Base-by-base conservation (phyloP, 1,140 invertebrate species). In the Macrobrachium rosenbergii region DNA sequence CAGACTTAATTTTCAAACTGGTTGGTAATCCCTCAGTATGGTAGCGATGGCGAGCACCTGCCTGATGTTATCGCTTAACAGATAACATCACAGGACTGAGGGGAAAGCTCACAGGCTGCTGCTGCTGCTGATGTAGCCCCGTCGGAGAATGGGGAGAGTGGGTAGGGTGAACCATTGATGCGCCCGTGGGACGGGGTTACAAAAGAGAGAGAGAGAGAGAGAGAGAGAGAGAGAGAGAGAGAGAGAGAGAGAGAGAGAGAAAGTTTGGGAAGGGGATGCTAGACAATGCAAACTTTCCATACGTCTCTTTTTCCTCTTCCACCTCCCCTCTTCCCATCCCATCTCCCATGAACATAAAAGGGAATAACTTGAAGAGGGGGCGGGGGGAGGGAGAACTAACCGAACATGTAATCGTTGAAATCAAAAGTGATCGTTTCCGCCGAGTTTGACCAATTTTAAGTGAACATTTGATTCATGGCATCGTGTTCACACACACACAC, bases 41-140 rank as follows among this genome's bases (percentile, higher is more conserved):
- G 84, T 86, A 86, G 52, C 84, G 23, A 63, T 79, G 84, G 84
- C 64, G 76, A 86, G 84, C 84, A 86, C 84, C 84, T 86, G 84
- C 77, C 64, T 63, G 84, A 86, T 86, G 84, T 86, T 86, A 86
- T 86, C 84, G 72, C 84, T 43, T 59, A 28, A n/a, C 21, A 62
- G 84, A 86, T 86, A 86, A 63, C 84, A 86, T 86, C 84, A 81
- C 52, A 76, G 84, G 63, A 43, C 63, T 23, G 67, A 80, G 84
- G 84, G 84, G 76, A 76, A 77, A 76, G 75, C 75, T 77, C 84
- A 80, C 76, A 59, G 76, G 59, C 84, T 59, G 58, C 45, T 37
- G 59, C 45, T 17, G 76, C 12, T 45, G 76, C 37, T 21, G 28
- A 16, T 37, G 45, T 21, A 52, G 21, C n/a, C 21, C 45, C 77